Evolutionary conservation across 2,888 invertebrate species (phyloP).

Genomic region (Dryococelus australis): DNA sequence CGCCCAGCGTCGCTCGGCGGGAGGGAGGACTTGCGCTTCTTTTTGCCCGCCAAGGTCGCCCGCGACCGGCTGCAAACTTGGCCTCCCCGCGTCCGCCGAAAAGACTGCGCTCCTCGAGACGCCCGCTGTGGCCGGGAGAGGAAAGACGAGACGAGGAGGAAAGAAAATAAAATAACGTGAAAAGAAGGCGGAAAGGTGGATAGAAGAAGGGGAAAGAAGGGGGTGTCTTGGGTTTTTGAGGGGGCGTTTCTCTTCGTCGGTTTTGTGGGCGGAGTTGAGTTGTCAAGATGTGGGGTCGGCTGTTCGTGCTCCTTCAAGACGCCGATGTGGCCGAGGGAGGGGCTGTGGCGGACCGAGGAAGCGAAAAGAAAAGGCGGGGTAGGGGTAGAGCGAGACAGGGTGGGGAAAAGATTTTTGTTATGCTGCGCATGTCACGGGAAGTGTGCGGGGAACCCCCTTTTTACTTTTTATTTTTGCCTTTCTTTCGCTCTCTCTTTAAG

Average conservation of each 20-base stretch:
- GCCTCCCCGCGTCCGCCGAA: neutral
- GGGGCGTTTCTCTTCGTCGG: conserved; percentile 44
- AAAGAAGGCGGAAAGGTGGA: conserved; percentile 23
- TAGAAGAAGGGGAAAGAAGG: conserved; percentile 27
- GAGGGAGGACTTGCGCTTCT: neutral
- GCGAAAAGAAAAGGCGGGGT: conserved; percentile 36
- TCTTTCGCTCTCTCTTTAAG: conserved; percentile 24
- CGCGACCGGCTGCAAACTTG: neutral
- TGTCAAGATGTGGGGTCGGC: conserved; percentile 36
- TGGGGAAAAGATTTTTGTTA: conserved; percentile 40
- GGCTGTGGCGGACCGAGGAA: conserved; percentile 41
- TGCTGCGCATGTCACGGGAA: conserved; percentile 43
- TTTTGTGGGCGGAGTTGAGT: conserved; percentile 44
- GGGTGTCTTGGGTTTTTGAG: conserved; percentile 42
- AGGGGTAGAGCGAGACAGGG: conserved; percentile 30
- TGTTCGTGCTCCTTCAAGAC: conserved; percentile 28
- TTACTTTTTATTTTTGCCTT: conserved; percentile 25
- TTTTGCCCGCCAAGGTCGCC: neutral
- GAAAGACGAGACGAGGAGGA: neutral
- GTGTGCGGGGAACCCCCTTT: conserved; percentile 26
- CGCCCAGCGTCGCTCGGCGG: neutral
- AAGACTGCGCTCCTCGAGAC: conserved; percentile 25
- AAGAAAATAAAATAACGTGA: conserved; percentile 23
- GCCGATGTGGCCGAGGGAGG: conserved; percentile 37
- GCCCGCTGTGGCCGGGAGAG: neutral